Evolutionary conservation across 2,888 invertebrate species (phyloP).

Genomic region (Acrocyrtus sp.): DNA sequence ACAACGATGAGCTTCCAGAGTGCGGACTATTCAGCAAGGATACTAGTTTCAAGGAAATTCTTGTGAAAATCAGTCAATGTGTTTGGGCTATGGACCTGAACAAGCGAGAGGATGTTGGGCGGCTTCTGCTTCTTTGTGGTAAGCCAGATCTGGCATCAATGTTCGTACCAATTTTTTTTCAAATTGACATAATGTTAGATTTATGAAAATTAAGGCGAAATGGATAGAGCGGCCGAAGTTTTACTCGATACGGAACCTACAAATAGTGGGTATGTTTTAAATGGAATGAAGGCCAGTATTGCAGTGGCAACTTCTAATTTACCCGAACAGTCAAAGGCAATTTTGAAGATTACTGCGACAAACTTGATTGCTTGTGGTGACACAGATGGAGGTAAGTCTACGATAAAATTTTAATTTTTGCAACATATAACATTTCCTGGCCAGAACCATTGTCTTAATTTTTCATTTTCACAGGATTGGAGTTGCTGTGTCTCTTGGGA

Average conservation of each 20-base stretch:
- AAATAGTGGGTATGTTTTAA: constrained; percentile 57
- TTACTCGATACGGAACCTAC: constrained; percentile 61
- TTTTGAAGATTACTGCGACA: constrained; percentile 61
- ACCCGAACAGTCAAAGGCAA: constrained; percentile 61
- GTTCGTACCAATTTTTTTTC: background rate
- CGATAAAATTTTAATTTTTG: background rate
- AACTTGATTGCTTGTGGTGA: constrained; percentile 61
- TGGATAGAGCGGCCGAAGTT: constrained; percentile 61
- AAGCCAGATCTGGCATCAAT: constrained; percentile 9
- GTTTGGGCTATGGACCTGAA: constrained; percentile 57
- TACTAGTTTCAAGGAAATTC: constrained; percentile 51
- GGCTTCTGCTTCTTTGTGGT: constrained; percentile 58
- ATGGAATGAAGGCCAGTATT: constrained; percentile 62
- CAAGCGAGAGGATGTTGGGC: constrained; percentile 59
- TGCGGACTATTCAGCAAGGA: constrained; percentile 31
- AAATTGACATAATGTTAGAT: background rate
- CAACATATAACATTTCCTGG: background rate
- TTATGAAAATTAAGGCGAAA: constrained; percentile 48
- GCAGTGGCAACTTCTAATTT: constrained; percentile 57
- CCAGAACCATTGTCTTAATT: background rate
- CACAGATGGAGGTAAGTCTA: constrained; percentile 54
- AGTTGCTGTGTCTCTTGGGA: constrained; percentile 58
- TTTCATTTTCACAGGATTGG: constrained; percentile 46
- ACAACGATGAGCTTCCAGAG: constrained; percentile 7
- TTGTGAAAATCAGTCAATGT: constrained; percentile 60